Conservation (phyloP, 2,113 vertebrate species). For the Ameiurus melas region DNA sequence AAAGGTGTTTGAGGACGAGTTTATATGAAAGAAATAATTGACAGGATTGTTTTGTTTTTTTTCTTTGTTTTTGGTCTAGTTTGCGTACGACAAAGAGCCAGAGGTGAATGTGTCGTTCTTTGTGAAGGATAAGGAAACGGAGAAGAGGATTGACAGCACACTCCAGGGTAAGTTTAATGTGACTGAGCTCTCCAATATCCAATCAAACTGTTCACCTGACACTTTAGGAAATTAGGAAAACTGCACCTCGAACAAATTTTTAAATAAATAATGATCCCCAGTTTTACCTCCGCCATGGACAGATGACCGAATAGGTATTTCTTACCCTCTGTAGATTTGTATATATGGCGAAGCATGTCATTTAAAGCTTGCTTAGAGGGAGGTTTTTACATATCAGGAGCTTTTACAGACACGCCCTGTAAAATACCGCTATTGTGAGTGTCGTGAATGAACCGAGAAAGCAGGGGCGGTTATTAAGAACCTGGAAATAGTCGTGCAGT, state of each 20-base stretch:
- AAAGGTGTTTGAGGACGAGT: background rate
- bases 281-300: background rate
- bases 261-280: background rate
- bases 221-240: background rate
- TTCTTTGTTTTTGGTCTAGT: conserved; percentile 73
- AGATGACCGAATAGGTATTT: background rate
- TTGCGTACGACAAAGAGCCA: conserved; percentile 79
- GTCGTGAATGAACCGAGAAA: background rate
- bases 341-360: background rate
- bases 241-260: background rate
- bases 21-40: background rate
- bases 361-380: background rate
- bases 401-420: background rate
- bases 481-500: background rate
- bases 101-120: conserved; percentile 84
- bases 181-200: background rate
- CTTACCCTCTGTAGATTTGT: background rate
- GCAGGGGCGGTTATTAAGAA: background rate
- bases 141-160: conserved; percentile 88
- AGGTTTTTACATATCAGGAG: background rate
- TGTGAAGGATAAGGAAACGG: conserved; percentile 73
- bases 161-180: conserved; percentile 78
- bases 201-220: background rate
- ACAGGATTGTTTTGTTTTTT: conserved; percentile 50
- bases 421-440: background rate